Conservation (phyloP, 37 sponge, comb jelly and placozoan genomes). For the Oscarella lobularis region DNA sequence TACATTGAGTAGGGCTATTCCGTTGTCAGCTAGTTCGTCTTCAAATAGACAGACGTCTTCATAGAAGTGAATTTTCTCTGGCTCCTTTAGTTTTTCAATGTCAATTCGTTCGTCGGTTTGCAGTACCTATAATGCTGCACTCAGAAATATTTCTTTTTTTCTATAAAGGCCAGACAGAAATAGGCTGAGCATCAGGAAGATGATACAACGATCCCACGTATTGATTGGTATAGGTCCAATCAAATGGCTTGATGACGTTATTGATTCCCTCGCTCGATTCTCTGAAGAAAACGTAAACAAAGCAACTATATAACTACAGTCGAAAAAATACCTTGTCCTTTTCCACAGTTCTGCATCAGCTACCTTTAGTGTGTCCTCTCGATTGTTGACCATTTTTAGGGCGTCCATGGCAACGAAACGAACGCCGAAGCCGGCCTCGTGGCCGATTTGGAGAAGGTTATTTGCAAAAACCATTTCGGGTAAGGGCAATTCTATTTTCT, state of each 20-base stretch:
- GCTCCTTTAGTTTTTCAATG: constrained; percentile 45
- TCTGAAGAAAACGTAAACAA: background rate
- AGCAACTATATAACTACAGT: too few relatives aligned
- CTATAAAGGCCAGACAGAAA: background rate
- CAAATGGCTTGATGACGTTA: constrained; percentile 67
- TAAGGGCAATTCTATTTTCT: constrained; percentile 3
- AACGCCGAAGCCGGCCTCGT: constrained; percentile 27
- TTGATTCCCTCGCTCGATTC: constrained; percentile 15
- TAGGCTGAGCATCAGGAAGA: background rate
- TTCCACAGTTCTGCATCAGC: constrained; percentile 78
- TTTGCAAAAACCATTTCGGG: constrained; percentile 94
- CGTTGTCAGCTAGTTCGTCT: constrained; percentile 94
- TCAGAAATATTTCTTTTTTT: constrained; percentile 3
- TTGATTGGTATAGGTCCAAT: constrained; percentile 87
- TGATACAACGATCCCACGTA: constrained; percentile 46
- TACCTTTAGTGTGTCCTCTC: constrained; percentile 51
- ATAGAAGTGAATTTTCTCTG: constrained; percentile 69
- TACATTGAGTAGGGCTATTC: constrained; percentile 50
- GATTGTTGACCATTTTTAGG: constrained; percentile 45
- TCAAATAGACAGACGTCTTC: constrained; percentile 79
- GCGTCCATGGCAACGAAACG: constrained; percentile 76
- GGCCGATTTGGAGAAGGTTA: constrained; percentile 39
- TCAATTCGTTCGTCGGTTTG: constrained; percentile 58
- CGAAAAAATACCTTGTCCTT: constrained; percentile 20
- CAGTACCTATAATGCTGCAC: constrained; percentile 1